These are phyloP conservation scores for Chloroclystis v-ata DNA, from an alignment of 2,888 invertebrate genomes.

Conservation along the genomic window DNA sequence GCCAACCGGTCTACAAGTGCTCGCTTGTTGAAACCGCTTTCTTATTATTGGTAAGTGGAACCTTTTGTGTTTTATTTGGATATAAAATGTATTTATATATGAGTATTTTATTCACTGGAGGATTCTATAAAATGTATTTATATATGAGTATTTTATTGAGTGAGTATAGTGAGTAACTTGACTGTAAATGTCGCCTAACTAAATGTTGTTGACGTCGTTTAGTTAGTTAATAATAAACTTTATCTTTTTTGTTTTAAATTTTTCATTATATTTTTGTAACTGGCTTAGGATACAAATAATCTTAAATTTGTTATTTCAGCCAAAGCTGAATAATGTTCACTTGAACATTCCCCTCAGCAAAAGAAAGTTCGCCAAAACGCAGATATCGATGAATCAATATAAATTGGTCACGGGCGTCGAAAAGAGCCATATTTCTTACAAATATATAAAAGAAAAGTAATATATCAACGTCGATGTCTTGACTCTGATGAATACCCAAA, in stretches of 20 bases:
- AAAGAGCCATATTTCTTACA: constrained; percentile 7
- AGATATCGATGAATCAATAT: constrained; percentile 12
- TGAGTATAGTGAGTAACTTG: too few species aligned
- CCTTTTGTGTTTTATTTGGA: too few species aligned
- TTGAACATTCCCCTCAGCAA: not conserved
- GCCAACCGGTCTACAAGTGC: constrained; percentile 91
- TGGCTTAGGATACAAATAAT: too few species aligned
- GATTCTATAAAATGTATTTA: too few species aligned
- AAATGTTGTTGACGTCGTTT: too few species aligned
- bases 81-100: too few species aligned
- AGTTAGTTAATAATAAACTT: too few species aligned
- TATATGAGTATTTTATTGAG: too few species aligned
- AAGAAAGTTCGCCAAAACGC: constrained; percentile 6
- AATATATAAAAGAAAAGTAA: constrained; percentile 9
- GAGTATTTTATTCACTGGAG: too few species aligned
- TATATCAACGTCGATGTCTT: constrained; percentile 9
- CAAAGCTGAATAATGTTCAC: constrained; percentile 3
- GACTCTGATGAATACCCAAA: constrained; percentile 10
- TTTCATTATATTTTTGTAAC: not conserved
- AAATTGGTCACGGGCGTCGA: not conserved
- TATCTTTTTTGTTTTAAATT: not conserved
- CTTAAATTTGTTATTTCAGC: not conserved
- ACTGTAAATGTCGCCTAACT: too few species aligned
- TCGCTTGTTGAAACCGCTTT: constrained; percentile 93
- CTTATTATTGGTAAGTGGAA: constrained; percentile 81